These are phyloP conservation scores for Branchinecta sandiegonensis DNA, from an alignment of 2,888 invertebrate species.

Conservation along the genomic window DNA sequence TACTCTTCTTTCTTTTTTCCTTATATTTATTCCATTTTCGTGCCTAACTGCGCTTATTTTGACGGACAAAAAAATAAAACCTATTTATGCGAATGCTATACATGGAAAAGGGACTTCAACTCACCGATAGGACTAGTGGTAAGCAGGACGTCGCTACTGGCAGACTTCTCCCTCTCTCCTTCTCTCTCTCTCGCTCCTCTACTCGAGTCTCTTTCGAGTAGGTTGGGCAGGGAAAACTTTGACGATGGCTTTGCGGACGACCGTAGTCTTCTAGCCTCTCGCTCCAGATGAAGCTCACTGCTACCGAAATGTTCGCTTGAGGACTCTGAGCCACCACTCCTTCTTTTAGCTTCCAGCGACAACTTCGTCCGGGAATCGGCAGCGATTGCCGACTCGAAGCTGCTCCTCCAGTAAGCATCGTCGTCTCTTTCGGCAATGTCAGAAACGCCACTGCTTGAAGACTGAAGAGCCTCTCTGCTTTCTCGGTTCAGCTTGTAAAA, in stretches of 20 bases:
- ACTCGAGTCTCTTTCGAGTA: conserved; percentile 22
- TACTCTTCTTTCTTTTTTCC: too few relatives aligned
- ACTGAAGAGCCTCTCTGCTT: conserved; percentile 24
- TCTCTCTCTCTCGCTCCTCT: conserved; percentile 22
- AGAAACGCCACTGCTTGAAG: conserved; percentile 39
- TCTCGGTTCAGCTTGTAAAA: conserved; percentile 21
- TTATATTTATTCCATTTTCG: too few relatives aligned
- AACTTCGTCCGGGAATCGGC: conserved; percentile 69
- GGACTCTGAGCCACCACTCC: conserved; percentile 40
- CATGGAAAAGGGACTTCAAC: not conserved
- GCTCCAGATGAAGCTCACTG: conserved; percentile 55
- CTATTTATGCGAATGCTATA: not conserved
- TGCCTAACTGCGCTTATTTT: too few relatives aligned
- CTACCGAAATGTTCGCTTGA: conserved; percentile 67
- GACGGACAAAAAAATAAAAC: not conserved
- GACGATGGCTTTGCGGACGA: conserved; percentile 22
- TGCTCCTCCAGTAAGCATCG: conserved; percentile 80
- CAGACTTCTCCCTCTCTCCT: conserved; percentile 22
- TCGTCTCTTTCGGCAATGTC: conserved; percentile 45
- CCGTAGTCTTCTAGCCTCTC: conserved; percentile 20
- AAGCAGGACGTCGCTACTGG: conserved; percentile 23
- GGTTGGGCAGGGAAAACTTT: conserved; percentile 24
- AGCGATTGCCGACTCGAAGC: conserved; percentile 79
- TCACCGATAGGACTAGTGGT: conserved; percentile 20
- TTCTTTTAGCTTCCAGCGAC: conserved; percentile 35